Evolutionary conservation across 2,888 invertebrate species (phyloP), one percentile per base, ranked within the genome.

Genomic region (Dyspetes luteomarginatus): DNA sequence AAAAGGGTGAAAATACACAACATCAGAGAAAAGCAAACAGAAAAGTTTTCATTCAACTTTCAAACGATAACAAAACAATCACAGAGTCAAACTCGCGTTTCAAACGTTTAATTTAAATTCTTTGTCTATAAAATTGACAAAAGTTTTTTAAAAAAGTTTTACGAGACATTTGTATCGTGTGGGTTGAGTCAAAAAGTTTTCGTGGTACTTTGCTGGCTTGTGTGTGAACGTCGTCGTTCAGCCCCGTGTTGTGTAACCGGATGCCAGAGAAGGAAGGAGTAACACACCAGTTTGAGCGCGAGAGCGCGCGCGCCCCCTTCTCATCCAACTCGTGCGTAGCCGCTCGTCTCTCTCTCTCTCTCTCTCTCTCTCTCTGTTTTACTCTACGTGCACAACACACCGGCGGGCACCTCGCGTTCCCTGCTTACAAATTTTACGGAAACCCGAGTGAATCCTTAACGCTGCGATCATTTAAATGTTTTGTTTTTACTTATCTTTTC

Each of bases 181-280:
- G n/a, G 45, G 15, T 48, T 17, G 15, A 15, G 19, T 17, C 19
- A 15, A 17, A 48, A 48, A 17, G 2, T 48, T 48, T 48, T 45
- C 17, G 15, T 48, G 19, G 17, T n/a, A 3, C 48, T 48, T 17
- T 36, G 36, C 17, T 17, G 48, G 15, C 17, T 17, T 22, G 52
- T 52, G 52, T 36, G 36, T 17, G 60, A 17, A 22, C 41, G 36
- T 19, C 24, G 9, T 52, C 56, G 55, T 58, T 56, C 55, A n/a
- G 62, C 28, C 45, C 43, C 41, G 28, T 56, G 15, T 56, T 58
- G 78, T 81, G 81, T 77, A 84, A 81, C 84, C 79, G 83, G 81
- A 83, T 83, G 83, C 82, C 82, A 77, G 75, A 77, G 77, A 77
- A 77, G 50, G 76, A 71, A 80, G 73, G 76, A 81, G 72, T 45